Percentiles rank a stretch among this genome's conserved stretches.
Evolutionary conservation across 1,140 invertebrate species (phyloP).

Genomic region (Rhizoglyphus robini): DNA sequence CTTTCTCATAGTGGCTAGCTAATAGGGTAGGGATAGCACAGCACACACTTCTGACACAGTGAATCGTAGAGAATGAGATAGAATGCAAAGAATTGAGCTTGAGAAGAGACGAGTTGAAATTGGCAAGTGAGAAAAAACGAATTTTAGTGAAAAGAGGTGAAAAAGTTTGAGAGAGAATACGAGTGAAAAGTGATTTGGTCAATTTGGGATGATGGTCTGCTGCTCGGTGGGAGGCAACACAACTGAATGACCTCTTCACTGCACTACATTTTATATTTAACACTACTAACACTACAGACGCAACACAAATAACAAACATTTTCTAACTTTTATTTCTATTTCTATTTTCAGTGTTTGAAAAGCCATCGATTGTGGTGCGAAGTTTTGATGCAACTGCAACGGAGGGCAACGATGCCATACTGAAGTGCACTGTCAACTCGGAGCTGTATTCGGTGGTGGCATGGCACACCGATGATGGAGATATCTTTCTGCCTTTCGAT

Average conservation of each 20-base stretch:
- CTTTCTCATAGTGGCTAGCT: too few relatives aligned
- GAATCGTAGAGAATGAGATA: not conserved
- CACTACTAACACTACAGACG: not conserved
- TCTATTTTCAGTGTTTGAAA: not conserved
- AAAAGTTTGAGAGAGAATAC: too few relatives aligned
- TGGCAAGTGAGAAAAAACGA: too few relatives aligned
- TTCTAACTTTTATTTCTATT: not conserved
- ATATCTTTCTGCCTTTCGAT: slow-evolving; percentile 10
- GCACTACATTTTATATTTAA: not conserved
- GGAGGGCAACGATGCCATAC: slow-evolving; percentile 3
- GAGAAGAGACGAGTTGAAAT: too few relatives aligned
- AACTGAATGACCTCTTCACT: too few relatives aligned
- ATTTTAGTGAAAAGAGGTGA: too few relatives aligned
- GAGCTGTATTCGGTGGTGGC: slow-evolving; percentile 10
- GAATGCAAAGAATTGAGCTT: too few relatives aligned
- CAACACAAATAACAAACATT: slow-evolving; percentile 1
- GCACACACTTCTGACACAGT: not conserved
- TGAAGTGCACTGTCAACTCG: not conserved
- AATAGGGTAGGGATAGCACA: too few relatives aligned
- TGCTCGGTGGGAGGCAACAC: too few relatives aligned
- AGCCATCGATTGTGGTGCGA: not conserved
- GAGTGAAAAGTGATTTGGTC: too few relatives aligned
- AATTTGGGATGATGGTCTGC: too few relatives aligned
- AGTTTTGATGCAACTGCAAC: not conserved
- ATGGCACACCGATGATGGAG: slow-evolving; percentile 10